Conservation (phyloP, 2,113 vertebrate species). For the Nannospalax galili region DNA sequence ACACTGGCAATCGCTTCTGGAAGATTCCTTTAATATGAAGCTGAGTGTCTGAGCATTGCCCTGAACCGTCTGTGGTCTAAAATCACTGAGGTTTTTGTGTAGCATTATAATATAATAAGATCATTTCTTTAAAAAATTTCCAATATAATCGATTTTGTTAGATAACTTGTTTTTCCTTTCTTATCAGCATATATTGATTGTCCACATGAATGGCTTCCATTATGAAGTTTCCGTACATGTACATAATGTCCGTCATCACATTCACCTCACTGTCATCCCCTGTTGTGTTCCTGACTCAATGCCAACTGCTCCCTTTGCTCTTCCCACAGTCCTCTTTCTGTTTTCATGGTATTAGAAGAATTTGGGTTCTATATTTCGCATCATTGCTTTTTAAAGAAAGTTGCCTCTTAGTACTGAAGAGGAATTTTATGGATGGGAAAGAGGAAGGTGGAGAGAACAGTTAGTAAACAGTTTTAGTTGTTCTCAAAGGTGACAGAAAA, state of each 20-base stretch:
- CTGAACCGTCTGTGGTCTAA: not conserved
- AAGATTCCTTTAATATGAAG: not conserved
- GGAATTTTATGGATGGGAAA: not conserved
- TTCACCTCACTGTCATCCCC: too few species aligned
- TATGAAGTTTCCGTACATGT: not conserved
- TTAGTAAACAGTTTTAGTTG: conserved; percentile 23
- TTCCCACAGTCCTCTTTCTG: not conserved
- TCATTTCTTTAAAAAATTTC: not conserved
- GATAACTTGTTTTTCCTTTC: too few species aligned
- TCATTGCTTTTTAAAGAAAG: conserved; percentile 32
- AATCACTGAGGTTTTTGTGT: not conserved
- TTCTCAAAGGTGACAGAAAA: conserved; percentile 12
- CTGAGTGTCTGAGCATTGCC: not conserved
- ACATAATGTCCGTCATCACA: not conserved
- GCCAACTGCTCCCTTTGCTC: not conserved
- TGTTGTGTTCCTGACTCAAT: fast-evolving
- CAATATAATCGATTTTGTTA: not conserved
- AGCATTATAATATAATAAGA: not conserved
- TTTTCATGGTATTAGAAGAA: not conserved
- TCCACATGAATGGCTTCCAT: not conserved
- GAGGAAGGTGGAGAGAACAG: conserved; percentile 10
- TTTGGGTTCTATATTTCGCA: not conserved
- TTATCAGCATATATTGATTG: not conserved
- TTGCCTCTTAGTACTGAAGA: conserved; percentile 4
- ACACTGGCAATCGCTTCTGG: not conserved